These are phyloP conservation scores for Equus quagga DNA, from an alignment of 2,113 vertebrate genomes.

Conservation along the genomic window DNA sequence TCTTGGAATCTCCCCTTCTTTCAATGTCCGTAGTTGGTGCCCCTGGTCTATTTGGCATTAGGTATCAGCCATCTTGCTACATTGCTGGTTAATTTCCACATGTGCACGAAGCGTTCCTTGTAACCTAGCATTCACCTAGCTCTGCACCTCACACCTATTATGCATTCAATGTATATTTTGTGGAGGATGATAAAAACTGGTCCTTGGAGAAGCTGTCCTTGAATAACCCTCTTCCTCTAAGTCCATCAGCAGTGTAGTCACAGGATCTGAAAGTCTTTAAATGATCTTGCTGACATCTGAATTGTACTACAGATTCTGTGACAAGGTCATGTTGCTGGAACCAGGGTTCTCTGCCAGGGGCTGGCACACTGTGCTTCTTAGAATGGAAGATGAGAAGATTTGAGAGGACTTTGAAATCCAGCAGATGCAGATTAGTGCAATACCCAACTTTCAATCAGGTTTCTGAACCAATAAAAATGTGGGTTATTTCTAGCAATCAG, in stretches of 20 bases:
- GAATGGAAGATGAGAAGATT: constrained; percentile 37
- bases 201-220: not conserved
- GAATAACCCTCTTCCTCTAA: constrained; percentile 17
- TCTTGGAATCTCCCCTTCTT: not conserved
- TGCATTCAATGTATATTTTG: not conserved
- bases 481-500: constrained; percentile 24
- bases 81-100: not conserved
- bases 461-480: constrained; percentile 8
- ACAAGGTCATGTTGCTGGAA: constrained; percentile 58
- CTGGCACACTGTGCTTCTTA: not conserved
- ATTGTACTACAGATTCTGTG: constrained; percentile 44
- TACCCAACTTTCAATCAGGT: not conserved
- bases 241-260: not conserved
- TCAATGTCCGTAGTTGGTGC: not conserved
- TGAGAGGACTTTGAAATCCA: constrained; percentile 44
- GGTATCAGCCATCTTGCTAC: not conserved
- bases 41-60: not conserved
- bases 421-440: not conserved
- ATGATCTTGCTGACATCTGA: constrained; percentile 42
- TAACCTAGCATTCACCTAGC: not conserved
- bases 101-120: not conserved
- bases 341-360: constrained; percentile 37
- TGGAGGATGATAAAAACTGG: not conserved
- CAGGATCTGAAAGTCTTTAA: not conserved
- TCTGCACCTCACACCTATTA: not conserved